phyloP scores from a whole-genome alignment of 2,797 vertebrate genomes.

The Ispidina picta region DNA sequence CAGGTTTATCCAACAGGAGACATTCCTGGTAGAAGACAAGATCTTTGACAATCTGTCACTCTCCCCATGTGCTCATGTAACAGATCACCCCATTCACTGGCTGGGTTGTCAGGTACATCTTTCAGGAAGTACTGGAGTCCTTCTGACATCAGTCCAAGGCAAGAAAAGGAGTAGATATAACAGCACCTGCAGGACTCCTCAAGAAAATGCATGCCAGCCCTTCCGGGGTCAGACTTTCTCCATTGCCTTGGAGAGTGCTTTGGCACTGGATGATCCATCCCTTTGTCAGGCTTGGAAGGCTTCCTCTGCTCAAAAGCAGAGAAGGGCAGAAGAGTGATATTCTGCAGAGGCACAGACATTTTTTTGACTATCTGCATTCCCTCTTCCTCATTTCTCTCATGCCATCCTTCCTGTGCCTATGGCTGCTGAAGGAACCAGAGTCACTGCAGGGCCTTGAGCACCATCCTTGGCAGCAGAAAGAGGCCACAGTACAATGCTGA shows the following conservation, averaged over 20 bases:
- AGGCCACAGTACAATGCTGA: background rate
- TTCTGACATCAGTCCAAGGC: background rate
- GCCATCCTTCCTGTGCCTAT: background rate
- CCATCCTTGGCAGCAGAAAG: background rate
- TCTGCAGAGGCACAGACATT: background rate
- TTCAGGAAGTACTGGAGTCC: background rate
- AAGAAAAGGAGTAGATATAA: background rate
- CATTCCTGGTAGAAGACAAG: background rate
- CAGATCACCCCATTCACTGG: background rate
- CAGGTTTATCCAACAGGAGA: background rate
- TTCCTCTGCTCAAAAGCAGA: background rate
- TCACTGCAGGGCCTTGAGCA: background rate
- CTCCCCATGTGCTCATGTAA: background rate
- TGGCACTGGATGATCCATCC: background rate
- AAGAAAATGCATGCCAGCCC: background rate
- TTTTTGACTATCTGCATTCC: background rate
- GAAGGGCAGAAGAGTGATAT: background rate
- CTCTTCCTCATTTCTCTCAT: background rate
- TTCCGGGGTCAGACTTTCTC: background rate
- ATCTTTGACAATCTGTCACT: background rate
- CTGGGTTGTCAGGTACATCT: background rate
- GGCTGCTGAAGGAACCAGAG: background rate
- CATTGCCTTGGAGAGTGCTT: background rate
- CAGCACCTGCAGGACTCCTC: background rate
- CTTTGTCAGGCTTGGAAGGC: background rate